Evolutionary conservation across 2,797 vertebrate species (phyloP).

Genomic region (Darevskia mixta): DNA sequence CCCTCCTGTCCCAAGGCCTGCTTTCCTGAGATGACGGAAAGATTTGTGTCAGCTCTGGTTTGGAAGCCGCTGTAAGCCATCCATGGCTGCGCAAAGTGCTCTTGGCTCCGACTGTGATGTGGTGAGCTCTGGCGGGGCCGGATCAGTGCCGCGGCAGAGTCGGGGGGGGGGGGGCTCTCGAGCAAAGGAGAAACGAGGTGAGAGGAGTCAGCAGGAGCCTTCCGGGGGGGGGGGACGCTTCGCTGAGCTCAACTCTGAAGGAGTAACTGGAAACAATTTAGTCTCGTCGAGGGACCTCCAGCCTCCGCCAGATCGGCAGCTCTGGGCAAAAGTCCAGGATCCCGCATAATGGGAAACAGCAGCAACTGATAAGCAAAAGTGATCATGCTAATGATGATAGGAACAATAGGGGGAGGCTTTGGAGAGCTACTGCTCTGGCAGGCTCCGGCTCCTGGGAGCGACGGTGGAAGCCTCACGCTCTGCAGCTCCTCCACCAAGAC

Average conservation of each 20-base stretch:
- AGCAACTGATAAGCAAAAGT: slow-evolving; percentile 48
- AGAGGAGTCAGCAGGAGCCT: slow-evolving; percentile 40
- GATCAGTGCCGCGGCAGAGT: slow-evolving; percentile 11
- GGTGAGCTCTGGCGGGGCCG: slow-evolving; percentile 21
- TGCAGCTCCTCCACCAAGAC: background rate
- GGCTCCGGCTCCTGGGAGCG: slow-evolving; percentile 17
- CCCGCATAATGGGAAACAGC: slow-evolving; percentile 64
- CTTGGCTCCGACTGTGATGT: background rate
- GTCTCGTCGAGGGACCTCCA: slow-evolving; percentile 39
- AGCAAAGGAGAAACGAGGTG: slow-evolving; percentile 29
- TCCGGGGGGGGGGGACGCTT: slow-evolving; percentile 17
- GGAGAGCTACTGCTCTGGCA: slow-evolving; percentile 67
- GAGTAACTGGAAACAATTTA: slow-evolving; percentile 68
- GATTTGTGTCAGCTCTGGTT: background rate
- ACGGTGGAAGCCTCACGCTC: background rate
- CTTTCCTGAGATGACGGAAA: slow-evolving; percentile 22
- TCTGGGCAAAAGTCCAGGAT: slow-evolving; percentile 53
- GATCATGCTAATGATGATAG: slow-evolving; percentile 24
- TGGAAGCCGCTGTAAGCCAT: slow-evolving; percentile 7
- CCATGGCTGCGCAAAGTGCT: slow-evolving; percentile 35
- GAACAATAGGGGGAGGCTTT: slow-evolving; percentile 38
- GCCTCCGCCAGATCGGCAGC: slow-evolving; percentile 58
- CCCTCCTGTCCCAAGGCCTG: background rate
- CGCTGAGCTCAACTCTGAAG: slow-evolving; percentile 16
- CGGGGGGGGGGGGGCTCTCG: slow-evolving; percentile 27